A percentile compares a stretch with the other conserved stretches of the same genome.
phyloP scores from a whole-genome alignment of 2,888 invertebrate species.

The Lasioglossum lativentre region DNA sequence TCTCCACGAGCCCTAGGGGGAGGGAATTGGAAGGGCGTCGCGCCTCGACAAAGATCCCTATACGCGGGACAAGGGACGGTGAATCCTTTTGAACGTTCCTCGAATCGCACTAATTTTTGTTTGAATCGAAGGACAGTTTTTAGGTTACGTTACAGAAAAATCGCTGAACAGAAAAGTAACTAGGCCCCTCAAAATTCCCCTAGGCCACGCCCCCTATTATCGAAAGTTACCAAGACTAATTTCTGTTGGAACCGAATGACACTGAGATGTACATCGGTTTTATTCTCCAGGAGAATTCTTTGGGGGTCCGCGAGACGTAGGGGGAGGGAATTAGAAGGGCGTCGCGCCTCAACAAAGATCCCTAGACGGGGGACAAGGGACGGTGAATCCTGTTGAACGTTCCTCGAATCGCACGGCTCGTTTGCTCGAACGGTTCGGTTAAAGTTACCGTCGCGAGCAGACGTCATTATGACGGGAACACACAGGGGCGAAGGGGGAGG shows the following conservation, averaged over 20 bases:
- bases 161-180: too few species aligned
- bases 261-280: not conserved
- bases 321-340: not conserved
- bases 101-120: conserved; percentile 18
- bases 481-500: not conserved
- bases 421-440: conserved; percentile 37
- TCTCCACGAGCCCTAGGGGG: not conserved
- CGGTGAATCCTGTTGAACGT: conserved; percentile 27
- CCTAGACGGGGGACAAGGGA: not conserved
- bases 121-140: too few species aligned
- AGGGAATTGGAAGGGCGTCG: not conserved
- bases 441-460: conserved; percentile 40
- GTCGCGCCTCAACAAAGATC: not conserved
- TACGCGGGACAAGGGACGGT: not conserved
- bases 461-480: conserved; percentile 47
- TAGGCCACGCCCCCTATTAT: too few species aligned
- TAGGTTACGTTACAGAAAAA: too few species aligned
- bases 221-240: not conserved
- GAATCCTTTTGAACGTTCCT: conserved; percentile 29
- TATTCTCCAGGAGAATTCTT: not conserved
- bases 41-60: not conserved
- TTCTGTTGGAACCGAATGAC: not conserved
- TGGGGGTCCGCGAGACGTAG: not conserved
- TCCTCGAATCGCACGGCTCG: conserved; percentile 34
- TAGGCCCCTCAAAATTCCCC: too few species aligned